Base-by-base conservation (phyloP, 2,113 vertebrate species). In the Elaphurus davidianus region DNA sequence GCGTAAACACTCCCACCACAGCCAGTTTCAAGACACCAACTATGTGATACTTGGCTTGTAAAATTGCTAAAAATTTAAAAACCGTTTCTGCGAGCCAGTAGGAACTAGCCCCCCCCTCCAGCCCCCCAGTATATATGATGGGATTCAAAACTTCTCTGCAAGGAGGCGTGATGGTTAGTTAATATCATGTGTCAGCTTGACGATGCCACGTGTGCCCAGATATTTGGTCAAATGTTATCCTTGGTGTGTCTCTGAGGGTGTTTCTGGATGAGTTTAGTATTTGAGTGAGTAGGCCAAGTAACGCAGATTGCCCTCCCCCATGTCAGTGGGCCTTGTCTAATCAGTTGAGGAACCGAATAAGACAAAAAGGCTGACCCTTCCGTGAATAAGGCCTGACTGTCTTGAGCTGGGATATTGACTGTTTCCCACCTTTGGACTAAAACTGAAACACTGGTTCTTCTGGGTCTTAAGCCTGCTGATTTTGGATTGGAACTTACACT, bases 11-110 rank as follows among this genome's bases (percentile, higher is more conserved):
- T 67, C 12, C 82, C 19, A 3, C 45, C 12, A 1, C 1, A 15
- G 40, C 90, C 14, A 13, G 74, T 71, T 12, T 21, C 40, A 54
- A 83, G 55, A 60, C 6, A 25, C 17, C 91, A n/a, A 25, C 23
- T 7, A 14, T 12, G 17, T 60, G 59, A 23, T 57, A 40, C 16
- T 47, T 13, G 64, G 15, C n/a, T 86, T 85, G 6, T 64, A 23
- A 25, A 84, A 45, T 47, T 78, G 55, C 76, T 28, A n/a, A 36
- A 74, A 43, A 10, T 36, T 17, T 50, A 47, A 78, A 7, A 4
- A 23, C 25, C 52, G 5, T 30, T 19, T 25, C 89, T 40, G 52
- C 0, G 0, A 57, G 40, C 81, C 23, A 14, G 5, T 2, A 47
- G 54, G 76, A 82, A 13, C 43, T 28, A 33, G 13, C 12, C 9